phyloP scores from a whole-genome alignment of 1,140 invertebrate species.

The Drosophila eugracilis region DNA sequence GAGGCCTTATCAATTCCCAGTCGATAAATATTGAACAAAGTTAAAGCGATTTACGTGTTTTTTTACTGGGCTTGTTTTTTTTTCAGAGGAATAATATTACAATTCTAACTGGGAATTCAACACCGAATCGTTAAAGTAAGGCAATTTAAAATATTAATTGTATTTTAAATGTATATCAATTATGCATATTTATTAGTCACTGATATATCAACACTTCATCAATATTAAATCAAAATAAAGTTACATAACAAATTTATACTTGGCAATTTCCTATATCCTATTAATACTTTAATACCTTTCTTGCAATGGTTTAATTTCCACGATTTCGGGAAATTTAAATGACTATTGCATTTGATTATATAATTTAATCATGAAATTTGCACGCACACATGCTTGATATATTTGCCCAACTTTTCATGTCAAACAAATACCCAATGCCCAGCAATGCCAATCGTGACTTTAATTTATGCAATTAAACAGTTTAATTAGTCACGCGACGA shows the following conservation, averaged over 20 bases:
- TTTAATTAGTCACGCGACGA: slow-evolving; percentile 61
- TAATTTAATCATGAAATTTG: no score
- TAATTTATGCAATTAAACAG: slow-evolving; percentile 67
- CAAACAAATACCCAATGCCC: slow-evolving; percentile 7
- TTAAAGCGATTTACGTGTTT: slow-evolving; percentile 34
- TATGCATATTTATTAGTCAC: not conserved
- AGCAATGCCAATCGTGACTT: slow-evolving; percentile 35
- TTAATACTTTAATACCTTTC: no score
- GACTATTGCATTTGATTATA: not conserved
- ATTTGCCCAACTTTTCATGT: slow-evolving; percentile 29
- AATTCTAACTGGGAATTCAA: not conserved
- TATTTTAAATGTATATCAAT: no score
- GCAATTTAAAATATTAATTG: no score
- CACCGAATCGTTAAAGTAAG: no score
- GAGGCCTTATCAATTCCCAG: slow-evolving; percentile 38
- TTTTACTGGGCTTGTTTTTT: slow-evolving; percentile 2
- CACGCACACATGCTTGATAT: slow-evolving; percentile 12
- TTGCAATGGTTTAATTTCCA: not conserved
- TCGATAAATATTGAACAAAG: slow-evolving; percentile 65
- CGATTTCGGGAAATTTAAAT: not conserved
- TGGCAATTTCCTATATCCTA: no score
- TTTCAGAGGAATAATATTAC: not conserved
- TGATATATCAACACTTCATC: no score
- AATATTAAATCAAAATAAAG: no score
- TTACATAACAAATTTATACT: no score